These are phyloP conservation scores for Garra rufa DNA, from an alignment of 2,113 vertebrate genomes.

Conservation along the genomic window DNA sequence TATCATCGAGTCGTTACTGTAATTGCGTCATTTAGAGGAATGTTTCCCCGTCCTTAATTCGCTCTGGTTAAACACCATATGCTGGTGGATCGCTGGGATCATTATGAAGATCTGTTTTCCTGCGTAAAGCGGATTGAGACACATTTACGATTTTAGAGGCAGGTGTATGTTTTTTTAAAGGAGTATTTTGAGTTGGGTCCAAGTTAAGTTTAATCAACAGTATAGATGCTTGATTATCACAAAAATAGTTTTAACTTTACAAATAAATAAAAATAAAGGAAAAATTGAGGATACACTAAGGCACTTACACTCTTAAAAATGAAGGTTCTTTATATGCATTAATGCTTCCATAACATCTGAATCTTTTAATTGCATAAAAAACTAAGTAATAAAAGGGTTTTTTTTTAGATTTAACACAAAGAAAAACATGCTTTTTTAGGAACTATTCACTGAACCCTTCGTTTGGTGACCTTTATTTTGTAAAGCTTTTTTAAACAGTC, in stretches of 20 bases:
- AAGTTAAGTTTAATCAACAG: background rate
- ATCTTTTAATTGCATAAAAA: background rate
- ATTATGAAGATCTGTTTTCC: slow-evolving; percentile 39
- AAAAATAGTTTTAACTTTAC: no score
- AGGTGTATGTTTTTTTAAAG: slow-evolving; percentile 47
- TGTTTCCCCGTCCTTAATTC: slow-evolving; percentile 91
- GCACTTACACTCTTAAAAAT: background rate
- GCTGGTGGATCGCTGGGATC: slow-evolving; percentile 65
- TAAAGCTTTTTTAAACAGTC: background rate
- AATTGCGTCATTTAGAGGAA: slow-evolving; percentile 89
- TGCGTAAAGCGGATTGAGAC: background rate
- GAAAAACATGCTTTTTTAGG: no score
- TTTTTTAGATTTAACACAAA: no score
- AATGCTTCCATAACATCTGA: background rate
- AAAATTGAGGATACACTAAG: no score
- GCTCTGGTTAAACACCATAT: slow-evolving; percentile 90
- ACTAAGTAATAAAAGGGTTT: background rate
- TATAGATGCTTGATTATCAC: background rate
- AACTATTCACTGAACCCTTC: no score
- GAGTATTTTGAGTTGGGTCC: slow-evolving; percentile 31
- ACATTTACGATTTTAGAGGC: slow-evolving; percentile 33
- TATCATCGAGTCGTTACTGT: slow-evolving; percentile 87
- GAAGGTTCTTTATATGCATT: background rate
- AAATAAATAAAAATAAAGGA: no score
- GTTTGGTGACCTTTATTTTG: no score